These are phyloP conservation scores for Alectura lathami DNA, from an alignment of 2,113 vertebrate genomes.

Conservation along the genomic window DNA sequence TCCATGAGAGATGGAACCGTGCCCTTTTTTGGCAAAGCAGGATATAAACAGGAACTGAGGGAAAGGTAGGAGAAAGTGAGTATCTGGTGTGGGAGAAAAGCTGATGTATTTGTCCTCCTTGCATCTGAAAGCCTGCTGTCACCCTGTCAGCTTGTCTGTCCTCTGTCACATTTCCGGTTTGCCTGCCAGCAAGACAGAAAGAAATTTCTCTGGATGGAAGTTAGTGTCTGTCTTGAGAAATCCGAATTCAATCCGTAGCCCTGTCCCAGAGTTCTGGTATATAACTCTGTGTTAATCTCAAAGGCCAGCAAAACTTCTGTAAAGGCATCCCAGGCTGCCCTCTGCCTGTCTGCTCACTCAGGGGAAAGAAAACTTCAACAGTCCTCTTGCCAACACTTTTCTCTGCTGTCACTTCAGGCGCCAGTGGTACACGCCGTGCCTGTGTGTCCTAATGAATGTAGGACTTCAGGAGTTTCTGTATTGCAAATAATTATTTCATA, in stretches of 20 bases:
- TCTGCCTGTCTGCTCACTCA: not conserved
- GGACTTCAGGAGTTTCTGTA: not conserved
- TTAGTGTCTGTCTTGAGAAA: conserved; percentile 25
- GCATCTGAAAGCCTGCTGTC: not conserved
- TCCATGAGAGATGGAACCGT: not conserved
- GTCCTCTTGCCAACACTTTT: not conserved
- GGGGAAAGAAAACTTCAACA: not conserved
- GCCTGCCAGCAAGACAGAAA: conserved; percentile 26
- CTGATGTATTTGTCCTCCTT: not conserved
- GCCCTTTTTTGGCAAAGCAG: conserved; percentile 17
- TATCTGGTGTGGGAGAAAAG: not conserved
- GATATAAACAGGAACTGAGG: not conserved
- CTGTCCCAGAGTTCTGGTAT: not conserved
- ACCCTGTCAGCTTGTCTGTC: conserved; percentile 8
- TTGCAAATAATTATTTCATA: not conserved
- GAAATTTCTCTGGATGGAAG: conserved; percentile 26
- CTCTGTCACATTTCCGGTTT: conserved; percentile 21
- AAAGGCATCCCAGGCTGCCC: not conserved
- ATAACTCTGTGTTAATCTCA: not conserved
- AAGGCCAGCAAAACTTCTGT: not conserved
- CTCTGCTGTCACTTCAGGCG: not conserved
- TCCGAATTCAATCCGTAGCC: not conserved
- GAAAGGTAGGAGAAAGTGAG: not conserved
- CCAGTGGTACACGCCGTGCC: not conserved
- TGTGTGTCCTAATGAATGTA: not conserved